Evolutionary conservation across 2,888 invertebrate species (phyloP).

Genomic region (Rhagophthalmus giganteus): DNA sequence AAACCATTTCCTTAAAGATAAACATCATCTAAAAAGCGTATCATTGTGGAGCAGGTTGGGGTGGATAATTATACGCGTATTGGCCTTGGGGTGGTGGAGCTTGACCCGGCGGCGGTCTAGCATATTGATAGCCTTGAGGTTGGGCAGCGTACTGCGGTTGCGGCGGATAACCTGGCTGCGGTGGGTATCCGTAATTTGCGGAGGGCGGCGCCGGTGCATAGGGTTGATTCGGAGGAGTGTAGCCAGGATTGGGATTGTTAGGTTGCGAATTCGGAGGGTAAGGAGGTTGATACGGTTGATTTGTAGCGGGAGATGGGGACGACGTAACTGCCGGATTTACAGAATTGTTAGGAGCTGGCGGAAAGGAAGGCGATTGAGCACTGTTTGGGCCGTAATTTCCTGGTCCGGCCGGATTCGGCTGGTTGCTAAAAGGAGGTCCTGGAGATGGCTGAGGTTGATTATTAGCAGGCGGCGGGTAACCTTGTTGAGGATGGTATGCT

Average conservation of each 20-base stretch:
- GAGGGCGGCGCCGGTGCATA: slow-evolving; percentile 50
- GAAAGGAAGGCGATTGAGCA: slow-evolving; percentile 67
- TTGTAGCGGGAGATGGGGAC: slow-evolving; percentile 59
- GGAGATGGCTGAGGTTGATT: slow-evolving; percentile 61
- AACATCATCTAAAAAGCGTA: background rate
- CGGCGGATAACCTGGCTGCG: slow-evolving; percentile 64
- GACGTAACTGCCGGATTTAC: slow-evolving; percentile 59
- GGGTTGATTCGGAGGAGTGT: slow-evolving; percentile 54
- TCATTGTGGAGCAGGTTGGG: slow-evolving; percentile 72
- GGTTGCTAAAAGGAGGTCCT: slow-evolving; percentile 59
- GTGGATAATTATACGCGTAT: slow-evolving; percentile 78
- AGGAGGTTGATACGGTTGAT: slow-evolving; percentile 60
- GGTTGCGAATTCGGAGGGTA: slow-evolving; percentile 57
- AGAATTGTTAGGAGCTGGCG: slow-evolving; percentile 56
- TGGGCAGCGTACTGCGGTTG: slow-evolving; percentile 63
- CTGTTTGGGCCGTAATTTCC: slow-evolving; percentile 54
- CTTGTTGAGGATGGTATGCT: slow-evolving; percentile 61
- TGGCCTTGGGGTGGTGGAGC: slow-evolving; percentile 73
- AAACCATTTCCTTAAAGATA: background rate
- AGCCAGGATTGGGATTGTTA: slow-evolving; percentile 56
- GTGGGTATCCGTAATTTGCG: slow-evolving; percentile 59
- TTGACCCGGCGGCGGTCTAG: slow-evolving; percentile 68
- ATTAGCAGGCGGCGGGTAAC: slow-evolving; percentile 61
- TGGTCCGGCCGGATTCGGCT: slow-evolving; percentile 58
- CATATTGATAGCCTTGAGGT: slow-evolving; percentile 68